phyloP scores from a whole-genome alignment of 2,888 invertebrate species.

The Serrognathus titanus region DNA sequence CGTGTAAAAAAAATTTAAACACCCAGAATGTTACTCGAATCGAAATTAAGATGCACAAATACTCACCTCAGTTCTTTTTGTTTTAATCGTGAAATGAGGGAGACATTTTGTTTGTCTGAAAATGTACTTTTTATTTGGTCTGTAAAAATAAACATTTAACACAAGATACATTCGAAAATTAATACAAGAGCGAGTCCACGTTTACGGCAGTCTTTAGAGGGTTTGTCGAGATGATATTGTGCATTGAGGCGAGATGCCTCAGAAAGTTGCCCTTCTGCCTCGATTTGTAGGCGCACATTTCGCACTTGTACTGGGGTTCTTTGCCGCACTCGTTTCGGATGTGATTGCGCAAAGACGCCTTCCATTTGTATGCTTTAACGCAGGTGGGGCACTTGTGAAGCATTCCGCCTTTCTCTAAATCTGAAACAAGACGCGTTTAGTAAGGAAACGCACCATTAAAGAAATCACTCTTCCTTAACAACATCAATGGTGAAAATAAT shows the following conservation, averaged over 20 bases:
- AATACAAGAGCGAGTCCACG: too few species aligned
- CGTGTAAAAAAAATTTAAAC: too few species aligned
- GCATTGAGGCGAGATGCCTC: constrained; percentile 79
- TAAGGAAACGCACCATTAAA: constrained; percentile 42
- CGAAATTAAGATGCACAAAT: background rate
- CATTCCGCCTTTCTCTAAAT: constrained; percentile 52
- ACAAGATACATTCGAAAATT: too few species aligned
- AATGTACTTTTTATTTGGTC: too few species aligned
- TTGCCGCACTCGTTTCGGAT: constrained; percentile 86
- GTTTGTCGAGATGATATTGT: constrained; percentile 49
- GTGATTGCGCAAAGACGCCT: constrained; percentile 78
- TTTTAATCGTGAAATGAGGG: too few species aligned
- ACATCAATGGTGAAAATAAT: too few species aligned
- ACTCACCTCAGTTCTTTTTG: background rate
- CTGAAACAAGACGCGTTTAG: constrained; percentile 5
- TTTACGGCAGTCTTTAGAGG: background rate
- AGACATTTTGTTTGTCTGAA: too few species aligned
- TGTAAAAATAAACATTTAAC: too few species aligned
- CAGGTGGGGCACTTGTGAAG: constrained; percentile 69
- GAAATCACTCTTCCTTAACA: constrained; percentile 38
- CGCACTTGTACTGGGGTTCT: constrained; percentile 79
- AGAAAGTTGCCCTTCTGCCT: constrained; percentile 84
- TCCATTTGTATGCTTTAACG: constrained; percentile 80
- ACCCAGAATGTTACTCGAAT: background rate
- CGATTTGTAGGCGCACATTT: constrained; percentile 78